Base-by-base conservation (phyloP, 1,140 invertebrate species). In the silkworm (Bombyx mori) region DNA sequence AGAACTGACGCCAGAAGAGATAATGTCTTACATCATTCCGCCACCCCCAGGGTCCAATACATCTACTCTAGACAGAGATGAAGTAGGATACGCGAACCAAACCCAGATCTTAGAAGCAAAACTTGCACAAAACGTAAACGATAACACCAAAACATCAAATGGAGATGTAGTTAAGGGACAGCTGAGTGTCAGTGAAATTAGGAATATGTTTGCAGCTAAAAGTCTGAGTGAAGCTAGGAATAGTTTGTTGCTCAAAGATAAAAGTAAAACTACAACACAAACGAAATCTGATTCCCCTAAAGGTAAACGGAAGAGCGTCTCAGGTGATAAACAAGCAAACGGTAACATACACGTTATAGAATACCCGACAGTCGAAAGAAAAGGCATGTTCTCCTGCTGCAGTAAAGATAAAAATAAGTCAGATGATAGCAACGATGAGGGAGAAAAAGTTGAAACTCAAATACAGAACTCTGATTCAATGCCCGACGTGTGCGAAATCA, bases 21-120 rank as follows among this genome's bases (percentile, higher is more conserved):
- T 95, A 48, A 92, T 93, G 84, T 92, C 93, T 0, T 94, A 93
- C 60, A 95, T 95, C 44, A 95, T 95, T 72, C 94, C 94, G 44
- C 94, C 94, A 3, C 94, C 94, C 0, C 94, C 94, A 1, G 73
- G 85, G 3, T 88, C 88, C 1, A 84, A 87, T 58, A 74, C 76
- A 26, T 86, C 82, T 5, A 82, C 79, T 42, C 71, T 84, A 79
- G 77, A 82, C 68, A 78, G 76, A 71, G 79, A 86, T 48, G 69
- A 68, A 60, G 73, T 71, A 42, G 81, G 69, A 61, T 85, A 88
- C 62, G 70, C 73, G n/a, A 82, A 85, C 64, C 79, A 85, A 68
- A 75, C 64, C 57, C 75, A 82, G 68, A 68, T 78, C 65, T 45
- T 73, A 8, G 69, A 75, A 60, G 68, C 66, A 44, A 81, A 77